Conservation (phyloP, 2,888 invertebrate genomes). For the Drosophila mimetica region DNA sequence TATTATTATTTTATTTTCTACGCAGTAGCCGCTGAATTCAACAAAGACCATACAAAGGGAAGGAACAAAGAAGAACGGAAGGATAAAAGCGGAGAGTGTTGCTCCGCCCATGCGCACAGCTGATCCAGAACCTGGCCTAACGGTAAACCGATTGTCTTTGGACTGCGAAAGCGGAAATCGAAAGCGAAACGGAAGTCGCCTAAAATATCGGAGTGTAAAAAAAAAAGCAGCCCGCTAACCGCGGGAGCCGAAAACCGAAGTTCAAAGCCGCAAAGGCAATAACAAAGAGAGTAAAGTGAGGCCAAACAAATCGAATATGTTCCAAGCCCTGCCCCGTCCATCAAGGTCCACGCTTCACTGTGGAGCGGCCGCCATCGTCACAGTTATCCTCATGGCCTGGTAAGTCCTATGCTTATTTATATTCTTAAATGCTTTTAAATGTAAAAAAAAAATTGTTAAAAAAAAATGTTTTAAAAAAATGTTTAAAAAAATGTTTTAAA, state of each 20-base stretch:
- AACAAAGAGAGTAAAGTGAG: background rate
- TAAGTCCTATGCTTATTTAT: conserved; percentile 55
- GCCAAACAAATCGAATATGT: conserved; percentile 55
- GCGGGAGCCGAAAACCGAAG: conserved; percentile 7
- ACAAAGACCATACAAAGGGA: background rate
- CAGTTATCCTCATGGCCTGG: conserved; percentile 73
- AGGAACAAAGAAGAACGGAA: background rate
- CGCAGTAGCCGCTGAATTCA: conserved; percentile 27
- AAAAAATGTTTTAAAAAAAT: no score
- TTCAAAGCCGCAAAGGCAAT: conserved; percentile 2
- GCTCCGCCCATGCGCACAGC: conserved; percentile 37
- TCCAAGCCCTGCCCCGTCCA: conserved; percentile 62
- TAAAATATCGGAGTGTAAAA: background rate
- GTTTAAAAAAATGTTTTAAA: no score
- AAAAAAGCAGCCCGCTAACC: background rate
- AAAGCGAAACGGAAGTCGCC: conserved; percentile 20
- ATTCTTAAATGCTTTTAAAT: background rate
- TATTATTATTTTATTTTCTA: conserved; percentile 35
- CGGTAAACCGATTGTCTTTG: conserved; percentile 19
- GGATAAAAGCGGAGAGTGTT: background rate
- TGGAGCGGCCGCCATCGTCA: conserved; percentile 56
- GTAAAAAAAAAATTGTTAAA: no score
- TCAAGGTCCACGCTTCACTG: conserved; percentile 62
- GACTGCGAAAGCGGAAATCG: background rate
- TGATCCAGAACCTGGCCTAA: conserved; percentile 27